Percentiles rank a stretch among this genome's conserved stretches.
Evolutionary conservation across 2,113 vertebrate genomes (phyloP).

Genomic region (Hemichromis elongatus): DNA sequence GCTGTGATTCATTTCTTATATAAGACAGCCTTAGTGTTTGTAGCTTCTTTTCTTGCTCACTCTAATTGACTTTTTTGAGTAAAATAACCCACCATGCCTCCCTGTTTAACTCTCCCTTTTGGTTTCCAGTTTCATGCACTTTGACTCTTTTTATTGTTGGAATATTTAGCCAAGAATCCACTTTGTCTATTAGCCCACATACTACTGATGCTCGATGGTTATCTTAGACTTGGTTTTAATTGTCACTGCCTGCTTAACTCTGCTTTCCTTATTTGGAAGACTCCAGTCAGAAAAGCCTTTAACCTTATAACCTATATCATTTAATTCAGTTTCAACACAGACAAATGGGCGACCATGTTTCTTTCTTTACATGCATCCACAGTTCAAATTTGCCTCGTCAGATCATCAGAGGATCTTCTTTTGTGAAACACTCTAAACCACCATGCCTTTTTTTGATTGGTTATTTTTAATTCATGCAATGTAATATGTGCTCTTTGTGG

Average conservation of each 20-base stretch:
- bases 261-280: background rate
- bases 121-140: background rate
- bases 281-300: background rate
- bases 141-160: background rate
- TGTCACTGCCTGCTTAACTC: background rate
- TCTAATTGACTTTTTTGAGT: background rate
- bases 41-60: background rate
- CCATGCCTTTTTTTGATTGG: fast-evolving
- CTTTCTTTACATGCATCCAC: background rate
- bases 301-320: fast-evolving
- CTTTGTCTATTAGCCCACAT: background rate
- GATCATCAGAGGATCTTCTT: background rate
- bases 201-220: background rate
- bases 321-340: background rate
- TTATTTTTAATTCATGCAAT: background rate
- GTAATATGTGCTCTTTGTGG: background rate
- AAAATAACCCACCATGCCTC: background rate
- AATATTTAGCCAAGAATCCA: background rate
- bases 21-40: background rate
- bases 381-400: fast-evolving
- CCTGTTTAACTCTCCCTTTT: background rate
- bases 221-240: background rate
- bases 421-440: background rate
- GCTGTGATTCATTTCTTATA: background rate
- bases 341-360: fast-evolving